A percentile compares a stretch with the other conserved stretches of the same genome.
Evolutionary conservation across 92 coral and sea anemone genomes (phyloP).

Genomic region (Umimayanthus chanpuru): DNA sequence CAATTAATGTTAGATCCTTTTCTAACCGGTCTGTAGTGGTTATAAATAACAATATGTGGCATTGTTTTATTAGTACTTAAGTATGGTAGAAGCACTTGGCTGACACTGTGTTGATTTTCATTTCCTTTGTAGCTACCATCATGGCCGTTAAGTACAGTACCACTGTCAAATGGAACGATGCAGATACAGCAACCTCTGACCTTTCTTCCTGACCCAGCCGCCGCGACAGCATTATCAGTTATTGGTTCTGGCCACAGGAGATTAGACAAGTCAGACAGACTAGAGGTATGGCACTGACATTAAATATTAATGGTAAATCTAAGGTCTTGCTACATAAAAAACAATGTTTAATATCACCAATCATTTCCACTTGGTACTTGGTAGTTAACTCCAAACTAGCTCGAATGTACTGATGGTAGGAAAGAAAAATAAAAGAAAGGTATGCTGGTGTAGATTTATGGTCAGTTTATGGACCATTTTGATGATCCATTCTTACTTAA

Average conservation of each 20-base stretch:
- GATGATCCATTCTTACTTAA: too few species aligned
- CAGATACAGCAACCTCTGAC: slow-evolving; percentile 84
- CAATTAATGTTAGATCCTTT: too few species aligned
- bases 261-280: slow-evolving; percentile 85
- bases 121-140: slow-evolving; percentile 62
- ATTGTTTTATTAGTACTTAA: background rate
- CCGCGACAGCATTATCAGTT: slow-evolving; percentile 29
- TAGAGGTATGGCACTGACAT: slow-evolving; percentile 60
- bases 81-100: background rate
- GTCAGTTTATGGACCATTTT: too few species aligned
- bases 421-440: too few species aligned
- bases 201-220: slow-evolving; percentile 76
- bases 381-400: too few species aligned
- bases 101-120: background rate
- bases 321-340: background rate
- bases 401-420: too few species aligned
- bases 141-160: slow-evolving; percentile 77
- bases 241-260: slow-evolving; percentile 58
- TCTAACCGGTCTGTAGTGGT: too few species aligned
- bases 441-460: too few species aligned
- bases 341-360: too few species aligned
- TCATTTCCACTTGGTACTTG: too few species aligned
- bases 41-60: too few species aligned
- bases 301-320: background rate
- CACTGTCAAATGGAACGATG: slow-evolving; percentile 73